phyloP scores from a whole-genome alignment of 2,113 vertebrate genomes.

The Aphelocoma coerulescens region DNA sequence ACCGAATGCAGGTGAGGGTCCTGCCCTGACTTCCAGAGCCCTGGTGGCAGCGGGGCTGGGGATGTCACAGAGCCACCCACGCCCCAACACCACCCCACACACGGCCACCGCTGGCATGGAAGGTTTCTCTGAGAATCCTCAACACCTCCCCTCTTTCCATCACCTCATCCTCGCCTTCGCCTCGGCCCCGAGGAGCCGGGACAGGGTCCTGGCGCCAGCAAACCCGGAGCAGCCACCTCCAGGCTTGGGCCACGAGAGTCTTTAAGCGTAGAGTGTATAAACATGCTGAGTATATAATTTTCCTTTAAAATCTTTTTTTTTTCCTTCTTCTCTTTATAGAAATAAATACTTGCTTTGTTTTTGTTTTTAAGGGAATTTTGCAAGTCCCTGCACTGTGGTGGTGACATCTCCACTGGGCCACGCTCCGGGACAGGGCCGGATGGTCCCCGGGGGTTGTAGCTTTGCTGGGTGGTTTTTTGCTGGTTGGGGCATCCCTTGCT shows the following conservation, averaged over 20 bases:
- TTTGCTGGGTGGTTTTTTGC: slow-evolving; percentile 34
- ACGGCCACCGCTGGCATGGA: neutral
- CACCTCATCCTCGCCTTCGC: fast-evolving
- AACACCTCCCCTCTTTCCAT: neutral
- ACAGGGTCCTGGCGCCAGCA: neutral
- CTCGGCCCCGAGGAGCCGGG: fast-evolving
- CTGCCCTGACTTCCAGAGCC: neutral
- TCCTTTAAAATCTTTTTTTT: slow-evolving; percentile 41
- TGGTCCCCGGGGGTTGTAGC: neutral
- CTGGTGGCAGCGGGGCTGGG: fast-evolving
- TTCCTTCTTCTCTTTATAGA: slow-evolving; percentile 34
- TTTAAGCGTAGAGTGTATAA: slow-evolving; percentile 28
- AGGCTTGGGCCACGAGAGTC: neutral
- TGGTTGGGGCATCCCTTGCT: slow-evolving; percentile 7
- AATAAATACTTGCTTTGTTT: slow-evolving; percentile 55
- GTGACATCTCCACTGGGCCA: neutral
- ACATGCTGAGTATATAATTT: slow-evolving; percentile 66
- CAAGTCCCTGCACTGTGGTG: neutral
- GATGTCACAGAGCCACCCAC: fast-evolving
- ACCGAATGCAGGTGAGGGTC: neutral
- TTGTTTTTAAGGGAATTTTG: neutral
- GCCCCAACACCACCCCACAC: neutral
- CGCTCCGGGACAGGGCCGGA: fast-evolving
- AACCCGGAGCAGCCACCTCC: neutral
- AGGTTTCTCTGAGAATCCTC: neutral